phyloP scores from a whole-genome alignment of 1,140 invertebrate genomes.

The Eubasilissa regina region DNA sequence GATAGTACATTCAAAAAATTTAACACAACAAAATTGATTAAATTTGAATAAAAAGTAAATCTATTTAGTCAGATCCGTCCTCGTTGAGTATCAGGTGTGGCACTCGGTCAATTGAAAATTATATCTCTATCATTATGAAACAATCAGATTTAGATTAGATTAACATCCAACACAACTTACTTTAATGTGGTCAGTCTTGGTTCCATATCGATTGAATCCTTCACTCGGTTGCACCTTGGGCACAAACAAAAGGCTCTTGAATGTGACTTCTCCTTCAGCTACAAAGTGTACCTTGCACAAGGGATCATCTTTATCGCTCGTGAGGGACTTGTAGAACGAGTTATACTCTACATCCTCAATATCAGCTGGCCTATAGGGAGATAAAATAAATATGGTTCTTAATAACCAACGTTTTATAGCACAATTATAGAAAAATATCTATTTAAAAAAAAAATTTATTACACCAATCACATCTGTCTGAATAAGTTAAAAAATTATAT shows the following conservation, averaged over 20 bases:
- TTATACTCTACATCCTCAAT: constrained; percentile 92
- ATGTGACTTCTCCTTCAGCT: constrained; percentile 98
- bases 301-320: constrained; percentile 92
- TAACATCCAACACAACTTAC: constrained; percentile 63
- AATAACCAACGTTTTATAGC: not conserved
- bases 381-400: constrained; percentile 6
- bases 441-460: no score
- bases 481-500: no score
- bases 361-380: constrained; percentile 76
- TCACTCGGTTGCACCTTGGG: constrained; percentile 92
- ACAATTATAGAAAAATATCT: not conserved
- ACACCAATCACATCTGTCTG: no score
- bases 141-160: no score
- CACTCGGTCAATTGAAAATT: no score
- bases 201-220: constrained; percentile 95
- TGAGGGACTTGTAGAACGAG: constrained; percentile 95
- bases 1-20: no score
- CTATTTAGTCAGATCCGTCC: no score
- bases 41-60: no score
- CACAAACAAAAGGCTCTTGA: constrained; percentile 96
- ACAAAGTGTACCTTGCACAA: constrained; percentile 95
- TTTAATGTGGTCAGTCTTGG: constrained; percentile 96
- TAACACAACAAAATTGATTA: no score
- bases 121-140: no score
- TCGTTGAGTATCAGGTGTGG: no score